Conservation (phyloP, 2,113 vertebrate species). For the Cercocebus atys region DNA sequence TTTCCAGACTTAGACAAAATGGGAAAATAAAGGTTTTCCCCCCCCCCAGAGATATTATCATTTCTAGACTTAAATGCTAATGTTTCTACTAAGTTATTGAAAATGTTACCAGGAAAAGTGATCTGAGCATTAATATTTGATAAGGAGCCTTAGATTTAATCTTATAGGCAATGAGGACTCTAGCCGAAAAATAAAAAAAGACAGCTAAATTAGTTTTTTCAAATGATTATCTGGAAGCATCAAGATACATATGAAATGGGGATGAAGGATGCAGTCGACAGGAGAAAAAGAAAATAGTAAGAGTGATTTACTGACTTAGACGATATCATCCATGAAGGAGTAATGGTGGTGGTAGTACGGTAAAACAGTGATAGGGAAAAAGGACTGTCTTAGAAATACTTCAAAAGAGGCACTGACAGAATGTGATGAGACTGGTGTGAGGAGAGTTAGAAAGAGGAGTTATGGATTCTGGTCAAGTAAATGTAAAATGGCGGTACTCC, state of each 20-base stretch:
- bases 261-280: neutral
- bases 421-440: neutral
- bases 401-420: neutral
- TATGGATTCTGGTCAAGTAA: neutral
- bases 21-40: neutral
- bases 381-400: neutral
- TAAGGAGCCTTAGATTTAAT: neutral
- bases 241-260: neutral
- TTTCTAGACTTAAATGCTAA: neutral
- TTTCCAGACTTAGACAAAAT: neutral
- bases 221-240: constrained; percentile 9
- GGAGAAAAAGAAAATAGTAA: neutral
- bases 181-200: neutral
- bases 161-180: neutral
- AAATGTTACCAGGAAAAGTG: neutral
- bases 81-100: neutral
- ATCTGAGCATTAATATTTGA: constrained; percentile 19
- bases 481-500: neutral
- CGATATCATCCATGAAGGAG: fast-evolving
- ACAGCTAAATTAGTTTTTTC: neutral
- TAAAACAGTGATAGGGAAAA: neutral
- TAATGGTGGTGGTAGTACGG: no score
- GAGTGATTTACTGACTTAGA: neutral
- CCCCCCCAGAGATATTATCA: neutral
- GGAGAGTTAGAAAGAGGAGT: neutral